Percentiles rank a stretch among this genome's conserved stretches.
These are phyloP conservation scores for Liodrosophila aerea DNA, from an alignment of 2,888 invertebrate genomes.

Conservation along the genomic window DNA sequence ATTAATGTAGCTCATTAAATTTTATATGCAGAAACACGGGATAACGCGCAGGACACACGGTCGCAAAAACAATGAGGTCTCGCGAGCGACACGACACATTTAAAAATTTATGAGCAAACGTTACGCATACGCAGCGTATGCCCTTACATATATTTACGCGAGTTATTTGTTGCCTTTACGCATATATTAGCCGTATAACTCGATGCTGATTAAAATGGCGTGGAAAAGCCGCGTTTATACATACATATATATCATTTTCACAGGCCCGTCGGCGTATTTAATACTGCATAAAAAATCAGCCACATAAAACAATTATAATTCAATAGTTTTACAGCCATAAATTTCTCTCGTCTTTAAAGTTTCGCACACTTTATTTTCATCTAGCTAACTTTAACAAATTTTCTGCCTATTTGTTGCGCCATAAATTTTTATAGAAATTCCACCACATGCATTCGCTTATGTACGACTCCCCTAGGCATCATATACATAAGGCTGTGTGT, in stretches of 20 bases:
- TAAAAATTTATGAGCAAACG: slow-evolving; percentile 62
- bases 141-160: not conserved
- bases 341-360: not conserved
- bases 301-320: too few relatives aligned
- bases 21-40: slow-evolving; percentile 59
- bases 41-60: slow-evolving; percentile 2
- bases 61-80: slow-evolving; percentile 34
- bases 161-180: not conserved
- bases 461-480: slow-evolving; percentile 36
- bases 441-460: not conserved
- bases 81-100: slow-evolving; percentile 30
- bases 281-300: too few relatives aligned
- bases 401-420: too few relatives aligned
- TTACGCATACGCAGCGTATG: slow-evolving; percentile 53
- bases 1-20: slow-evolving; percentile 71
- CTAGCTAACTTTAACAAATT: too few relatives aligned
- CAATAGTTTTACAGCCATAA: too few relatives aligned
- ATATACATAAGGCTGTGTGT: slow-evolving; percentile 14
- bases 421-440: too few relatives aligned
- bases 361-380: not conserved
- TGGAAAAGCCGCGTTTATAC: not conserved
- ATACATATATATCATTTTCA: too few relatives aligned
- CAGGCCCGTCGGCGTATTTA: too few relatives aligned
- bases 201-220: slow-evolving; percentile 12
- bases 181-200: not conserved